Evolutionary conservation across 2,113 vertebrate genomes (phyloP).

Genomic region (Willisornis vidua): DNA sequence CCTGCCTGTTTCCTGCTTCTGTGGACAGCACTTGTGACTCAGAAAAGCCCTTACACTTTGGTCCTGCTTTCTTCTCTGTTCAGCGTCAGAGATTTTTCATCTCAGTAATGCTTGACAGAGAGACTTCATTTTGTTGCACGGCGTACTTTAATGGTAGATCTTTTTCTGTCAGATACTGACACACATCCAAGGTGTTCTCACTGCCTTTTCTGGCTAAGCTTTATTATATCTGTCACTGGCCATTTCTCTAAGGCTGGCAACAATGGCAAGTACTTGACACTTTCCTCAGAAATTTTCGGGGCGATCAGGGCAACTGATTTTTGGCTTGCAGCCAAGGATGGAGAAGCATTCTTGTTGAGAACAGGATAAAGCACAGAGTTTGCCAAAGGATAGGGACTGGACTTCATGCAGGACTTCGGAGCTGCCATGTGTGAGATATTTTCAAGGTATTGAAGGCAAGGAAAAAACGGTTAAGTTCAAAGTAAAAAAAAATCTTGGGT

Average conservation of each 20-base stretch:
- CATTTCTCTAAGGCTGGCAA: neutral
- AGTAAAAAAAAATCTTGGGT: slow-evolving; percentile 6
- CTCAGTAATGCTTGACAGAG: neutral
- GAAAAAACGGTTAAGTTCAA: slow-evolving; percentile 40
- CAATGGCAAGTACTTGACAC: neutral
- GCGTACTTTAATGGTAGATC: neutral
- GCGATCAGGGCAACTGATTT: neutral
- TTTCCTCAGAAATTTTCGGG: neutral
- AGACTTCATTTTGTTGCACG: neutral
- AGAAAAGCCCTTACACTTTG: neutral
- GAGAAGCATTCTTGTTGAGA: neutral
- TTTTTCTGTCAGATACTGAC: neutral
- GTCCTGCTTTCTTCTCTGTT: neutral
- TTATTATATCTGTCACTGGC: neutral
- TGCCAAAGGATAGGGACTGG: neutral
- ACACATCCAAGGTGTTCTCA: neutral
- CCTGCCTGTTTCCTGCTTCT: neutral
- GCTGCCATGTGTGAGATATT: neutral
- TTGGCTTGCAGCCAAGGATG: neutral
- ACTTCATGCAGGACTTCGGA: neutral
- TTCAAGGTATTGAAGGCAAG: neutral
- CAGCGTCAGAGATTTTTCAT: neutral
- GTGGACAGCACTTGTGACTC: fast-evolving
- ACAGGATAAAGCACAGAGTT: neutral
- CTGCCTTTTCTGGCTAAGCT: neutral